Evolutionary conservation across 2,113 vertebrate species (phyloP).

Genomic region (Otus sunia): DNA sequence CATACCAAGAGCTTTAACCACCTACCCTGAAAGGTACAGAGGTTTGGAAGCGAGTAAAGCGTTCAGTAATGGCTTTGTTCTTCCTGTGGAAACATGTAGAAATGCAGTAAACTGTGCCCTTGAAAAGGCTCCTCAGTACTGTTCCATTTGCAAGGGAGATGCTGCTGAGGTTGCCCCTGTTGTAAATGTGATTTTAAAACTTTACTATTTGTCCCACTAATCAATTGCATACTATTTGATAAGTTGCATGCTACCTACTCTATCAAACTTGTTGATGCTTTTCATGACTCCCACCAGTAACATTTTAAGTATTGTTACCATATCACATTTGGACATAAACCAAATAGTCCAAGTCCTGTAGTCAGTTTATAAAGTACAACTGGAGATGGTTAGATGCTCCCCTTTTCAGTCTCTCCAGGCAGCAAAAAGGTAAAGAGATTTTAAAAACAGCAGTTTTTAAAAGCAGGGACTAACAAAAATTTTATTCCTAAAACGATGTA

Average conservation of each 20-base stretch:
- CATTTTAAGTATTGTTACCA: not conserved
- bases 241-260: not conserved
- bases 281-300: not conserved
- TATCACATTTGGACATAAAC: not conserved
- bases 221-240: not conserved
- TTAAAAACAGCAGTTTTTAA: not conserved
- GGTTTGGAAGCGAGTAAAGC: not conserved
- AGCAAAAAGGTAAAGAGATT: not conserved
- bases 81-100: not conserved
- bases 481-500: not conserved
- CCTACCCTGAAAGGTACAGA: not conserved
- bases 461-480: not conserved
- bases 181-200: not conserved
- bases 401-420: not conserved
- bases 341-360: not conserved
- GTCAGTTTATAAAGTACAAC: not conserved
- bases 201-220: not conserved
- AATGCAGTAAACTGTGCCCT: not conserved
- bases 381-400: not conserved
- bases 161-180: not conserved
- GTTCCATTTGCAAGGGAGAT: not conserved
- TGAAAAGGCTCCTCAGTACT: not conserved
- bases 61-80: not conserved
- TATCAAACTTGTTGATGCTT: not conserved
- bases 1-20: not conserved